Evolutionary conservation across 2,113 vertebrate species (phyloP).

Genomic region (Otocyon megalotis): DNA sequence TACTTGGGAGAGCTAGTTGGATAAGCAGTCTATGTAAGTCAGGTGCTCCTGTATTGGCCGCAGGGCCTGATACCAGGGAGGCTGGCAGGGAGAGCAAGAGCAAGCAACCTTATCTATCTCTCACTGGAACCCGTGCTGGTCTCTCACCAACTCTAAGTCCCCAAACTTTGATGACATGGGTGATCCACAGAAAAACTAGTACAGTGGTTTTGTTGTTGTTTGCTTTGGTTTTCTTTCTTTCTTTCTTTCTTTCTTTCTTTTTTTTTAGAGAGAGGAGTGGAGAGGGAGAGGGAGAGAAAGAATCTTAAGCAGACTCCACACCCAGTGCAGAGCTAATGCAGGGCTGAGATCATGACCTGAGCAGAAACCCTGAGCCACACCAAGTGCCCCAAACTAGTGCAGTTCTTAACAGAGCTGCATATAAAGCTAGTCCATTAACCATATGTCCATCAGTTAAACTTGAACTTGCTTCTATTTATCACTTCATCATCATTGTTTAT

Average conservation of each 20-base stretch:
- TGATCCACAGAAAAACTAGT: neutral
- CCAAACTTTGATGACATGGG: neutral
- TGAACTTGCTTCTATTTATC: constrained; percentile 29
- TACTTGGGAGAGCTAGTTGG: neutral
- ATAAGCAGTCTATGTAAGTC: neutral
- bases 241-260: neutral
- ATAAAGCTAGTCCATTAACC: neutral
- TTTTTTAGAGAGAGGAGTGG: too few relatives aligned
- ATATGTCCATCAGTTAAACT: neutral
- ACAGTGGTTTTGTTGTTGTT: neutral
- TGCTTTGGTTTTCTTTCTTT: neutral
- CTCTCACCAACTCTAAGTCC: neutral
- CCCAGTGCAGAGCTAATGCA: neutral
- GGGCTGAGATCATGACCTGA: neutral
- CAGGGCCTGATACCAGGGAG: neutral
- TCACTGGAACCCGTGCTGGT: neutral
- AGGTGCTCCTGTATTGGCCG: neutral
- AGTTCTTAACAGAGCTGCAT: neutral
- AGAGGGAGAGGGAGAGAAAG: neutral
- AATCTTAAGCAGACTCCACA: neutral
- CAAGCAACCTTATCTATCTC: neutral
- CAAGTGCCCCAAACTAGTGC: neutral
- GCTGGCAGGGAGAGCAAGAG: neutral
- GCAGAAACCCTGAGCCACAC: neutral
- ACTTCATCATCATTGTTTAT: neutral